Base-by-base conservation (phyloP, 1,140 invertebrate genomes). In the Lasioglossum albipes region DNA sequence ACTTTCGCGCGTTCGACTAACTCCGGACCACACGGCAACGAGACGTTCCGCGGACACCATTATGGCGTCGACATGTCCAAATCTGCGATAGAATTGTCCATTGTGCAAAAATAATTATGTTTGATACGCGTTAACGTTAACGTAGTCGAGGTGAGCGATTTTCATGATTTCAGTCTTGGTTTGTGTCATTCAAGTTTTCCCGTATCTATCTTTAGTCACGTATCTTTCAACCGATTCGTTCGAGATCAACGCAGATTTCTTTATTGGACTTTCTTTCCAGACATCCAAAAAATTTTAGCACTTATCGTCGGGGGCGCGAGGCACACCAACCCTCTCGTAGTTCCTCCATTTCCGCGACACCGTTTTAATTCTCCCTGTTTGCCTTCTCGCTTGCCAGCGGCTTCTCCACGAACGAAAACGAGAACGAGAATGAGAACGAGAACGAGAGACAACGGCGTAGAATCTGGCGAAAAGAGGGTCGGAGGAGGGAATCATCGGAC, bases 401-500 rank as follows among this genome's bases (percentile, higher is more conserved):
- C 31, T 9, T 54, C 65, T 45, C 61, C 31, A 31, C 64, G 62
- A 22, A 62, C 22, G 49, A 16, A 31, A 62, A n/a, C 22, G 22
- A 41, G 45, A 62, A n/a, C 20, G 22, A 41, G 45, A 49, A 49
- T 13, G 9, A 49, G 45, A 49, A 49, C 45, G 45, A 12, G 45
- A 59, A 73, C 13, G 49, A 57, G 49, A 57, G 64, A 73, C 41
- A 67, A 66, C 59, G 70, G 57, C 7, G 57, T 67, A 61, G 52
- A 67, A 41, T 45, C 10, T 2, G 20, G 20, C 18, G 42, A 27
- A 57, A 49, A 75, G 45, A 57, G 75, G 68, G 54, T 69, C 41
- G 69, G 66, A 73, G 75, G 57, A 77, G 66, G 64, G 81, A 81
- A 81, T 81, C 73, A 64, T 77, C 75, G 84, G 84, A 81, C 70